These are phyloP conservation scores for Lutjanus campechanus DNA, from an alignment of 2,797 vertebrate species.

Conservation along the genomic window DNA sequence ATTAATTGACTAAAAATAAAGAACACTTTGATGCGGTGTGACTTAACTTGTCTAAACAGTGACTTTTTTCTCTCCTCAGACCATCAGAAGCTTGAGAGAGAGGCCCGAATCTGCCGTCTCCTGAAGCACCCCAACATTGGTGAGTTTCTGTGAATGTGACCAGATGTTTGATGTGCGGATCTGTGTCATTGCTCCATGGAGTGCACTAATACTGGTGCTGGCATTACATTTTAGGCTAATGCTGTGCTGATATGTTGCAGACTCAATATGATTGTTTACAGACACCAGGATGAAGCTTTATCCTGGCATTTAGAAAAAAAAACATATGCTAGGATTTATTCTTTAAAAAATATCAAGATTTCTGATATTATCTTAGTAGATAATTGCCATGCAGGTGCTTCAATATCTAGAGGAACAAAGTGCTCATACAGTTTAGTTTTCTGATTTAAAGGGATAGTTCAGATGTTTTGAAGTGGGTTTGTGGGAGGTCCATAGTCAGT, in stretches of 20 bases:
- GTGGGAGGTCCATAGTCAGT: too few relatives aligned
- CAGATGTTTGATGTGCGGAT: not conserved
- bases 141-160: conserved; percentile 58
- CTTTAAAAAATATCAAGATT: not conserved
- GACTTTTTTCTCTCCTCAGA: conserved; percentile 59
- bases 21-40: not conserved
- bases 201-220: not conserved
- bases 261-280: not conserved
- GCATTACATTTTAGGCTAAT: not conserved
- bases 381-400: not conserved
- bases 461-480: too few relatives aligned
- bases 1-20: not conserved
- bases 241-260: not conserved
- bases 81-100: conserved; percentile 83
- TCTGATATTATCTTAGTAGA: not conserved
- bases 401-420: not conserved
- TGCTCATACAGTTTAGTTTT: too few relatives aligned
- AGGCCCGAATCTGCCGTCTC: conserved; percentile 83
- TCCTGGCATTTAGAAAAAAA: not conserved
- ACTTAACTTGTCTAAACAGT: conserved; percentile 2
- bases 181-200: not conserved
- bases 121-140: conserved; percentile 84
- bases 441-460: too few relatives aligned
- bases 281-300: not conserved
- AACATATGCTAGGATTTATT: not conserved